phyloP scores from a whole-genome alignment of 2,113 vertebrate genomes.

The human region DNA sequence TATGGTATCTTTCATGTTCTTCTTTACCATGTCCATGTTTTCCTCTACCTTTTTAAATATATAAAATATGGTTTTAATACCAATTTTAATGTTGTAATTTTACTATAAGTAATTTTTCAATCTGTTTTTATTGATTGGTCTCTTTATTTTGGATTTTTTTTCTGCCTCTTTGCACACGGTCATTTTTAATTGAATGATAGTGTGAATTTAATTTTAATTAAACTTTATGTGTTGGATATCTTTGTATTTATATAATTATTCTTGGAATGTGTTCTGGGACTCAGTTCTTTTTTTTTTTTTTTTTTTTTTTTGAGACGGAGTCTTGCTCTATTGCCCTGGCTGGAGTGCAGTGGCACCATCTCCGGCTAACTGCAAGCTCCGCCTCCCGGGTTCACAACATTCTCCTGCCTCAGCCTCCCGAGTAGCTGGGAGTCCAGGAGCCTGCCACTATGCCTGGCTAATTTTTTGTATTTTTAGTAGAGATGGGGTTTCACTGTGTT shows the following conservation, averaged over 20 bases:
- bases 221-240: not conserved
- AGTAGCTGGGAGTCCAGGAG: no score
- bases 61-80: not conserved
- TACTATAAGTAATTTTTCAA: not conserved
- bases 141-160: not conserved
- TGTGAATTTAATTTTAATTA: constrained; percentile 32
- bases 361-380: no score
- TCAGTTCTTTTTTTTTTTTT: not conserved
- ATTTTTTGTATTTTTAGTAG: no score
- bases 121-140: not conserved
- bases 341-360: no score
- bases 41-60: not conserved
- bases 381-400: no score
- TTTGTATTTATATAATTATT: constrained; percentile 23
- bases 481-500: no score
- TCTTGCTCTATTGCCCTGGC: no score
- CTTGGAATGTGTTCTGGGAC: not conserved
- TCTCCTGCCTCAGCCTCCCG: no score
- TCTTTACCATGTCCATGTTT: not conserved
- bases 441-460: no score
- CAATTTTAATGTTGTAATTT: not conserved
- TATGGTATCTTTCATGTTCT: not conserved
- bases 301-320: no score
- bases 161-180: not conserved
- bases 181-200: not conserved